Conservation (phyloP, 1,140 invertebrate species). For the Argopecten irradians region DNA sequence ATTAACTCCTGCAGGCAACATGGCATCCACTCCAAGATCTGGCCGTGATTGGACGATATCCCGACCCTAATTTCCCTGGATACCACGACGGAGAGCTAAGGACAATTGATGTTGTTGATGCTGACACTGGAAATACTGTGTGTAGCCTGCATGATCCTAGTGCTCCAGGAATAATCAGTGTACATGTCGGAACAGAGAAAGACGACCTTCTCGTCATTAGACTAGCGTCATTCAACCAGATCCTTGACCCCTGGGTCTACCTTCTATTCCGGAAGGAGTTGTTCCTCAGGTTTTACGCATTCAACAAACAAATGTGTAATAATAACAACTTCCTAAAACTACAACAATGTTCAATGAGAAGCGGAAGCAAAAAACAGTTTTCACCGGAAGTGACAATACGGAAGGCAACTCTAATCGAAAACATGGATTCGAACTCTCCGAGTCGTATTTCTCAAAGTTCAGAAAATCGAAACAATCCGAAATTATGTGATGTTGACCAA, state of each 20-base stretch:
- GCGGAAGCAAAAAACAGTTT: neutral
- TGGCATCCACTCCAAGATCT: slow-evolving; percentile 77
- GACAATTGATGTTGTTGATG: slow-evolving; percentile 74
- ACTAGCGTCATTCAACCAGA: slow-evolving; percentile 48
- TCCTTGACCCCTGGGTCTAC: slow-evolving; percentile 50
- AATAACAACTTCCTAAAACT: neutral
- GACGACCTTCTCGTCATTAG: slow-evolving; percentile 39
- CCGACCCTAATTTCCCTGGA: slow-evolving; percentile 64
- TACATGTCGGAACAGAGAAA: neutral
- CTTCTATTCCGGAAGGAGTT: slow-evolving; percentile 51
- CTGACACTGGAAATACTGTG: slow-evolving; percentile 65
- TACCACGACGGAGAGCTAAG: slow-evolving; percentile 61
- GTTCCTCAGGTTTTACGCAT: slow-evolving; percentile 28
- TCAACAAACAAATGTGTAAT: neutral
- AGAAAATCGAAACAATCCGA: neutral
- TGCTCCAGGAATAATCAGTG: slow-evolving; percentile 48
- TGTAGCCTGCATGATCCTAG: slow-evolving; percentile 56
- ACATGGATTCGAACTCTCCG: neutral
- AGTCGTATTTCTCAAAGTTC: neutral
- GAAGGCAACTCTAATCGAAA: neutral
- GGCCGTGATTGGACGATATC: slow-evolving; percentile 75
- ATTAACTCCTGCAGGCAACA: slow-evolving; percentile 65
- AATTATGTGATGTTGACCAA: neutral
- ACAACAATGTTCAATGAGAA: neutral
- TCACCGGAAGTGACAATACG: neutral